Percentiles rank a stretch among this genome's conserved stretches.
These are phyloP conservation scores for Corvus moneduloides DNA, from an alignment of 2,113 vertebrate genomes.

Conservation along the genomic window DNA sequence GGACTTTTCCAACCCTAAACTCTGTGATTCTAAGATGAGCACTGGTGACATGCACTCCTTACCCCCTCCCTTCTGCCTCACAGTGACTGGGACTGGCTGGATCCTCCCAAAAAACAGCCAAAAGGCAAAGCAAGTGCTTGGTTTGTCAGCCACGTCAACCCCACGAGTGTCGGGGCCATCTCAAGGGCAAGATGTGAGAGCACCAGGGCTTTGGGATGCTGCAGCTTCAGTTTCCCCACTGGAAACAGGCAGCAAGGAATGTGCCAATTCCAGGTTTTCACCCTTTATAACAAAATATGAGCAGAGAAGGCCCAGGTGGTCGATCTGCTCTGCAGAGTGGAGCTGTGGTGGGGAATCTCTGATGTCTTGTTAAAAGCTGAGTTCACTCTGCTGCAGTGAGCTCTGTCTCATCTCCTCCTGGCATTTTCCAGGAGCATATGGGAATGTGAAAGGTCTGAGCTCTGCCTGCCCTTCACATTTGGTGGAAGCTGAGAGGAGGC, in stretches of 20 bases:
- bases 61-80: not conserved
- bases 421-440: not conserved
- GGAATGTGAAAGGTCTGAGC: not conserved
- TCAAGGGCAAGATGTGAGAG: not conserved
- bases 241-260: not conserved
- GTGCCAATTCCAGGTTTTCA: not conserved
- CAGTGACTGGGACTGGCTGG: not conserved
- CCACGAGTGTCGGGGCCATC: rapidly evolving
- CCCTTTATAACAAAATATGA: not conserved
- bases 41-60: not conserved
- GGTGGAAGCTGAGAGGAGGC: not conserved
- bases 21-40: not conserved
- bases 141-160: not conserved
- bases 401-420: not conserved
- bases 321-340: rapidly evolving
- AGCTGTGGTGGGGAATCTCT: not conserved
- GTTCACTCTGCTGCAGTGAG: not conserved
- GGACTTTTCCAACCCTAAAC: not conserved
- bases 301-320: not conserved
- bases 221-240: not conserved
- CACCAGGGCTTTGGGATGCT: not conserved
- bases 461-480: not conserved
- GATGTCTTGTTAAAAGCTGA: not conserved
- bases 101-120: not conserved
- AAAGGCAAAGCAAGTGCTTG: not conserved